phyloP scores from a whole-genome alignment of 2,888 invertebrate species.

The Ophion obscuratus region DNA sequence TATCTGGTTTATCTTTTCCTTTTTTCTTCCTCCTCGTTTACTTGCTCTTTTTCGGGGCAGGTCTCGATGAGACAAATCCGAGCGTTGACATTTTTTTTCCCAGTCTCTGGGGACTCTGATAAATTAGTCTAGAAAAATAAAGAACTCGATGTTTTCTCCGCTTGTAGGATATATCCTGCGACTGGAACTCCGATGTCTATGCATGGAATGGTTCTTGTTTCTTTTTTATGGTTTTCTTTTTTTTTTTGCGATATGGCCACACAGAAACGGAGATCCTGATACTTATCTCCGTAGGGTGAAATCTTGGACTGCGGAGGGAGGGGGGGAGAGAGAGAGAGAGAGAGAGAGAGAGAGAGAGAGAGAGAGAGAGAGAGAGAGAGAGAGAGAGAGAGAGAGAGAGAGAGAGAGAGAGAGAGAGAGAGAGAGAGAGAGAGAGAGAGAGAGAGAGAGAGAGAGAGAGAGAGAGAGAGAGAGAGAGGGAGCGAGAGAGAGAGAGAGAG shows the following conservation, averaged over 20 bases:
- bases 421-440: no score
- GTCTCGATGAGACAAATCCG: slow-evolving; percentile 1
- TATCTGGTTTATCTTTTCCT: neutral
- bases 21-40: neutral
- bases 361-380: slow-evolving; percentile 22
- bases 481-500: no score
- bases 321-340: neutral
- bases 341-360: neutral
- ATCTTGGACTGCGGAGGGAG: neutral
- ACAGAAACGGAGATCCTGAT: slow-evolving; percentile 50
- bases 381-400: slow-evolving; percentile 7
- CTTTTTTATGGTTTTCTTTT: slow-evolving; percentile 11
- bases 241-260: slow-evolving; percentile 62
- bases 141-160: no score
- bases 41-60: neutral
- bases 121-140: slow-evolving; percentile 26
- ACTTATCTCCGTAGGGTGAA: slow-evolving; percentile 49
- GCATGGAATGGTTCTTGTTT: neutral
- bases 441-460: slow-evolving; percentile 31
- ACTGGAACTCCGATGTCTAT: no score
- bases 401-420: neutral
- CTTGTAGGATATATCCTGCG: no score
- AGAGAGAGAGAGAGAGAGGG: slow-evolving; percentile 7
- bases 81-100: slow-evolving; percentile 43
- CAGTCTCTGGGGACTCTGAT: slow-evolving; percentile 43